phyloP scores from a whole-genome alignment of 2,888 invertebrate genomes.

The Drosophila stalkeri region DNA sequence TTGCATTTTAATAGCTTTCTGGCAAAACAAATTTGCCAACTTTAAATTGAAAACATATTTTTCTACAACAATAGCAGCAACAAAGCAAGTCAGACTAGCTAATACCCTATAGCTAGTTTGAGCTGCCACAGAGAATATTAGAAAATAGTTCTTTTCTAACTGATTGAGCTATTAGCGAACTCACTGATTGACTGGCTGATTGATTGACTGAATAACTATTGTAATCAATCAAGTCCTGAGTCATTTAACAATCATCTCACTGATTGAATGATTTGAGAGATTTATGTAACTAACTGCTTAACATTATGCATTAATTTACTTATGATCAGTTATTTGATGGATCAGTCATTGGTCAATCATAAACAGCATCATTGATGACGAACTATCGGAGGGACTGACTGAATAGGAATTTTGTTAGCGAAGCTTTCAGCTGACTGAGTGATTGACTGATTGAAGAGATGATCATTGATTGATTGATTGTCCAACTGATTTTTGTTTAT shows the following conservation, averaged over 20 bases:
- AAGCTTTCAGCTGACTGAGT: not conserved
- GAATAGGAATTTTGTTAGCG: too few relatives aligned
- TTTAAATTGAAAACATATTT: constrained; percentile 77
- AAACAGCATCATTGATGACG: not conserved
- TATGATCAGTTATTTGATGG: not conserved
- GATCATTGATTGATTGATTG: too few relatives aligned
- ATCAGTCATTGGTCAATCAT: not conserved
- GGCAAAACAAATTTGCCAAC: constrained; percentile 63
- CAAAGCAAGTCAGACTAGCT: not conserved
- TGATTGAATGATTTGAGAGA: too few relatives aligned
- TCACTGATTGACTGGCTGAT: not conserved
- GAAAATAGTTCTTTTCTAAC: not conserved
- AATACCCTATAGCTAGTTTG: not conserved
- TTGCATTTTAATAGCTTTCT: constrained; percentile 58
- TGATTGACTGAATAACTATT: not conserved
- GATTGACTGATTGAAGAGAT: not conserved
- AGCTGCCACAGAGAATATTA: too few relatives aligned
- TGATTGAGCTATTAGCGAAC: not conserved
- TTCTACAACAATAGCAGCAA: constrained; percentile 48
- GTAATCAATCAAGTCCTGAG: too few relatives aligned
- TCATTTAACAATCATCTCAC: too few relatives aligned
- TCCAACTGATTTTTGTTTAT: too few relatives aligned
- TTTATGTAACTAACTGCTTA: too few relatives aligned
- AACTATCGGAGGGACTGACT: too few relatives aligned
- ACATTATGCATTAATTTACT: too few relatives aligned